A percentile compares a stretch with the other conserved stretches of the same genome.
Evolutionary conservation across 2,113 vertebrate species (phyloP).

Genomic region (Poeciliopsis prolifica): DNA sequence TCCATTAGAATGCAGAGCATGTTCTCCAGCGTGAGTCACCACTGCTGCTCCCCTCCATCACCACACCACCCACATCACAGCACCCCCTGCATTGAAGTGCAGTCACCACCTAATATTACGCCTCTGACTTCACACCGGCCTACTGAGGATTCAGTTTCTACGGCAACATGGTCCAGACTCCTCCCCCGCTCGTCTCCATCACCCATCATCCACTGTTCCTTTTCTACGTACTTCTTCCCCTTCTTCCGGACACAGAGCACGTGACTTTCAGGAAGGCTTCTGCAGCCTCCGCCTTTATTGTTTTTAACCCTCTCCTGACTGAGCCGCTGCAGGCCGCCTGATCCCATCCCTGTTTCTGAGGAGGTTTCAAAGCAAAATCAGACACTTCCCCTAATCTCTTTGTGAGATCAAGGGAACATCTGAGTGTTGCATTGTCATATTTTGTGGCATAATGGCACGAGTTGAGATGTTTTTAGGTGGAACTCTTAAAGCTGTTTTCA

Average conservation of each 20-base stretch:
- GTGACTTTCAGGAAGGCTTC: constrained; percentile 80
- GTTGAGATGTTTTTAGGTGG: constrained; percentile 23
- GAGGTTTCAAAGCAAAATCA: constrained; percentile 64
- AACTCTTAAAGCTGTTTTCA: not conserved
- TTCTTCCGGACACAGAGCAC: constrained; percentile 70
- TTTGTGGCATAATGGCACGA: constrained; percentile 36
- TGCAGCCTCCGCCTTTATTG: constrained; percentile 71
- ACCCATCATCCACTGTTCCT: constrained; percentile 16
- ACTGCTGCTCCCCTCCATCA: constrained; percentile 7
- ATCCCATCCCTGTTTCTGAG: constrained; percentile 21
- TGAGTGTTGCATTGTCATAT: constrained; percentile 65
- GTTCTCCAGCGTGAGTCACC: constrained; percentile 73
- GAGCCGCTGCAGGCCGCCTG: constrained; percentile 49
- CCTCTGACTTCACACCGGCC: constrained; percentile 79
- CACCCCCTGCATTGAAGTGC: constrained; percentile 68
- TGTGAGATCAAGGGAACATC: constrained; percentile 65
- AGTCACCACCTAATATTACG: constrained; percentile 77
- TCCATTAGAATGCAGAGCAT: constrained; percentile 77
- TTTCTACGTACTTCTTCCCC: constrained; percentile 11
- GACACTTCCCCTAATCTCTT: constrained; percentile 53
- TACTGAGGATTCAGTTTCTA: constrained; percentile 79
- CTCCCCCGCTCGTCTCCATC: constrained; percentile 55
- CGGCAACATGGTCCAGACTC: constrained; percentile 73
- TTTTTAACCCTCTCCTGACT: constrained; percentile 74
- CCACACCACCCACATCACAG: constrained; percentile 61